These are phyloP conservation scores for Malthinus seriepunctatus DNA, from an alignment of 2,888 invertebrate genomes.

Conservation along the genomic window DNA sequence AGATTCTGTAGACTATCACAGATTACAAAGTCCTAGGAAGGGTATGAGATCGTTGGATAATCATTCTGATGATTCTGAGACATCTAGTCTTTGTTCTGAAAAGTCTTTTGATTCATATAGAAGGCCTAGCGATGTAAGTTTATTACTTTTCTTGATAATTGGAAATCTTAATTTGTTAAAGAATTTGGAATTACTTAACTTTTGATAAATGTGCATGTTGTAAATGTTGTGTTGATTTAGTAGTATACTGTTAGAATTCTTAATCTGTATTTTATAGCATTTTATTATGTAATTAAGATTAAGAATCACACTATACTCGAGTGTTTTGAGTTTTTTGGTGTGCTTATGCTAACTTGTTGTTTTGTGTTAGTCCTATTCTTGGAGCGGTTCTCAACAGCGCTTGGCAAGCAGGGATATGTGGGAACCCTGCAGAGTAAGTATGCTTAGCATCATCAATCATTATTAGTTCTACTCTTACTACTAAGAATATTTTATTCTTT, in stretches of 20 bases:
- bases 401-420: slow-evolving; percentile 67
- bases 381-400: slow-evolving; percentile 81
- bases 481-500: too few relatives aligned
- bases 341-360: slow-evolving; percentile 39
- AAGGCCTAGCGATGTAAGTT: slow-evolving; percentile 78
- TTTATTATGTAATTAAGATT: too few relatives aligned
- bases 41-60: slow-evolving; percentile 62
- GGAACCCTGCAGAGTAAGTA: slow-evolving; percentile 60
- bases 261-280: too few relatives aligned
- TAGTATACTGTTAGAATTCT: too few relatives aligned
- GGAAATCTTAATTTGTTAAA: not conserved
- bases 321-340: slow-evolving; percentile 24
- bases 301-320: not conserved
- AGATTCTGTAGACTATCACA: slow-evolving; percentile 45
- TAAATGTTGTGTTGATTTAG: too few relatives aligned
- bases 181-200: not conserved
- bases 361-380: slow-evolving; percentile 72
- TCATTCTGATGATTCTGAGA: slow-evolving; percentile 88
- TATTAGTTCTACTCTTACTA: not conserved
- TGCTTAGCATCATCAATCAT: slow-evolving; percentile 12
- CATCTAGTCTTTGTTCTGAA: slow-evolving; percentile 94
- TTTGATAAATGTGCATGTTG: not conserved
- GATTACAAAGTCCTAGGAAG: slow-evolving; percentile 47
- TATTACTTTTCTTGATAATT: too few relatives aligned
- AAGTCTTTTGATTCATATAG: slow-evolving; percentile 82